Conservation (phyloP, 2,888 invertebrate genomes). For the Scaptomyza tumidula region DNA sequence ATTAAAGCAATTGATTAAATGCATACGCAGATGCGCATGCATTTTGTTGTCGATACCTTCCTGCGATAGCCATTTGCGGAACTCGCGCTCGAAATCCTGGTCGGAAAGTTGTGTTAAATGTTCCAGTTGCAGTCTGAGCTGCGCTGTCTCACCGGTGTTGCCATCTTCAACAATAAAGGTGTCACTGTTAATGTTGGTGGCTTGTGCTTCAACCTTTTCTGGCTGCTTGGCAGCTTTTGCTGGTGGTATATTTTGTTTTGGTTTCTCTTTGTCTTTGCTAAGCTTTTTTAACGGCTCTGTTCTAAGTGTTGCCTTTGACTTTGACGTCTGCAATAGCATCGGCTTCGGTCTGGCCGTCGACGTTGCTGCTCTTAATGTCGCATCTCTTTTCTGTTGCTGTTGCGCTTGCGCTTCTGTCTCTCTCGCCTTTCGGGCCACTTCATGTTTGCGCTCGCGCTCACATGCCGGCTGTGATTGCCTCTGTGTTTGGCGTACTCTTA, state of each 20-base stretch:
- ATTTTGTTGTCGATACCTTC: slow-evolving; percentile 81
- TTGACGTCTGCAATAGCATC: not conserved
- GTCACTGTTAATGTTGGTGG: not conserved
- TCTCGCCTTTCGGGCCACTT: slow-evolving; percentile 45
- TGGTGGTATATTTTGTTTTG: not conserved
- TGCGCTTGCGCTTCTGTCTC: slow-evolving; percentile 50
- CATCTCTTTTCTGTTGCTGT: slow-evolving; percentile 25
- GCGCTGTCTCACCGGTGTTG: slow-evolving; percentile 19
- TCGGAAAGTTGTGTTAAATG: slow-evolving; percentile 80
- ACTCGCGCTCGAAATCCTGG: slow-evolving; percentile 81
- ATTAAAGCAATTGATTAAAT: slow-evolving; percentile 82
- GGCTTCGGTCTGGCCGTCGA: not conserved
- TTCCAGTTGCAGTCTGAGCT: slow-evolving; percentile 66
- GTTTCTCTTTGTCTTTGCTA: slow-evolving; percentile 3
- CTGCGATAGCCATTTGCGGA: slow-evolving; percentile 82
- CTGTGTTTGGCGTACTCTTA: slow-evolving; percentile 5
- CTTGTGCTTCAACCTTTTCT: not conserved
- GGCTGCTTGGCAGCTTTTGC: not conserved
- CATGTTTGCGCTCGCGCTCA: slow-evolving; percentile 58
- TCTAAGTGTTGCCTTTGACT: slow-evolving; percentile 11
- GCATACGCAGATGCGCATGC: slow-evolving; percentile 81
- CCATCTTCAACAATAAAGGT: not conserved
- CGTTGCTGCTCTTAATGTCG: not conserved
- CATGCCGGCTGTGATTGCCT: slow-evolving; percentile 28
- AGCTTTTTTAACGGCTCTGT: not conserved